Base-by-base conservation (phyloP, 2,888 invertebrate species). In the Mechanitis messenoides region DNA sequence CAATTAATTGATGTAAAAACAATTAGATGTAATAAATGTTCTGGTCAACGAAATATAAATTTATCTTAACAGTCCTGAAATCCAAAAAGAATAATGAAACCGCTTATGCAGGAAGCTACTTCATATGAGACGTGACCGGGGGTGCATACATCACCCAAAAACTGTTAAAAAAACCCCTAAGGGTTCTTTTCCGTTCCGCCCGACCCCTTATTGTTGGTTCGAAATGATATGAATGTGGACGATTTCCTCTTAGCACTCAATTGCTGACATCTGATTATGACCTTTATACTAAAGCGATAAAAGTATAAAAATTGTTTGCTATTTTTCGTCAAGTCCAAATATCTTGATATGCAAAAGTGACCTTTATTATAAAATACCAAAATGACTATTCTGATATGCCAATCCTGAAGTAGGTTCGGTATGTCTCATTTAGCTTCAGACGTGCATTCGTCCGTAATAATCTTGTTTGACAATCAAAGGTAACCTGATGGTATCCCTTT, bases 81-180 rank as follows among this genome's bases (percentile, higher is more conserved):
- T 71, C 64, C 68, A 64, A 66, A 78, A 79, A 85, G 84, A 88
- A 85, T 87, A 87, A 87, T 87, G 86, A 79, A 81, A 80, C 78
- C 80, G 79, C 81, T 86, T 84, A 87, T 84, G 80, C 85, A 83
- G 85, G 85, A 83, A 84, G 86, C 86, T 80, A 83, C 84, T 88
- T 83, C 86, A 85, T 88, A 84, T 79, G 81, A 81, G 81, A 89
- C 89, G 89, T 89, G 89, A 88, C 85, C 78, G 74, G 79, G 87
- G 89, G 89, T 87, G 87, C 86, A 87, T 88, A 87, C 81, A 84
- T 84, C 81, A 81, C 74, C 73, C 74, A 74, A 80, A 81, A 83
- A 82, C 84, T 84, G 84, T 83, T 85, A 87, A 87, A 84, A 84
- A 86, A 85, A 85, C 75, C 85, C 84, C 82, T 78, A 74, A 82